Conservation (phyloP, 64 coral and sea anemone genomes). For the Exaiptasia diaphana region DNA sequence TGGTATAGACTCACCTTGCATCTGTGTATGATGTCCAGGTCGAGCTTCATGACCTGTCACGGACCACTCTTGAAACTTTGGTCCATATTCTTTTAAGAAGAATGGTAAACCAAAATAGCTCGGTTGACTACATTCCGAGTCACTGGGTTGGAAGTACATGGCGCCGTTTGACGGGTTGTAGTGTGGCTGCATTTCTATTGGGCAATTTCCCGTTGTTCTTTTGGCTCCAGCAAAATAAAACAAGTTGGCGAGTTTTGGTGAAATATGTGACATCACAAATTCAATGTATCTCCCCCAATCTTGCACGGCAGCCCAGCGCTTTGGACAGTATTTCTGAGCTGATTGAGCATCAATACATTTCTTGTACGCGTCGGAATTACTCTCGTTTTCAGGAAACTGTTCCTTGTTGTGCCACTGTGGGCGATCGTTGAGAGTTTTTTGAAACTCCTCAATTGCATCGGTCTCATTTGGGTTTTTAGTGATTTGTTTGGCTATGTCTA, state of each 20-base stretch:
- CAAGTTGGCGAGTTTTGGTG: conserved; percentile 52
- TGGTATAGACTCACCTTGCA: conserved; percentile 77
- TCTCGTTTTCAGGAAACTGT: conserved; percentile 72
- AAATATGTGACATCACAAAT: conserved; percentile 53
- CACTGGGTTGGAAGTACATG: conserved; percentile 62
- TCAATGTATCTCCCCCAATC: conserved; percentile 62
- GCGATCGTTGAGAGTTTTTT: background rate
- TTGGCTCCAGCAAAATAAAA: conserved; percentile 79
- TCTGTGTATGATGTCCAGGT: conserved; percentile 83
- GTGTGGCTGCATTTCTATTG: conserved; percentile 63
- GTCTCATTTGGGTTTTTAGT: conserved; percentile 39
- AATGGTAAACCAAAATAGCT: conserved; percentile 73
- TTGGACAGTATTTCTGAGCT: conserved; percentile 63
- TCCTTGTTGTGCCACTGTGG: conserved; percentile 62
- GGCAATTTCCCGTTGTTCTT: conserved; percentile 62
- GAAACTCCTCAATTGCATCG: conserved; percentile 24
- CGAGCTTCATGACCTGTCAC: conserved; percentile 72
- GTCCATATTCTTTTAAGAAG: conserved; percentile 67
- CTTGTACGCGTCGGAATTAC: conserved; percentile 54
- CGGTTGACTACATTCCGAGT: conserved; percentile 27
- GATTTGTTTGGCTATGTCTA: conserved; percentile 49
- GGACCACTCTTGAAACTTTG: conserved; percentile 93
- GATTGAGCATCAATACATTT: conserved; percentile 15
- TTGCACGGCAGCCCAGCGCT: conserved; percentile 71
- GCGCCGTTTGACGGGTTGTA: conserved; percentile 83